Evolutionary conservation across 1,140 invertebrate species (phyloP).

Genomic region (Venustaconcha ellipsiformis): DNA sequence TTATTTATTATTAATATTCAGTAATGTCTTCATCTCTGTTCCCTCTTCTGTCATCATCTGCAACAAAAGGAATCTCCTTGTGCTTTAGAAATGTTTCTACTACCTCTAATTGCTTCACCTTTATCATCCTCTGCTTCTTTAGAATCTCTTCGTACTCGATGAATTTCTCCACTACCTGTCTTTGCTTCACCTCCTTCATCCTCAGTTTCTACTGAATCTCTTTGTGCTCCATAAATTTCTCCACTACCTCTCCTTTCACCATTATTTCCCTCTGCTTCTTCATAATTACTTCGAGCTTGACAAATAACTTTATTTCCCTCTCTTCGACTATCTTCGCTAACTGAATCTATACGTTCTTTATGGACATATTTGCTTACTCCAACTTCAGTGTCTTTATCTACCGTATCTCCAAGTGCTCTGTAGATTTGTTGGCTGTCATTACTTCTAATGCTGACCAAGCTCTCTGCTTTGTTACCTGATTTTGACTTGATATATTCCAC

Average conservation of each 20-base stretch:
- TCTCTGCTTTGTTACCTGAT: too few relatives aligned
- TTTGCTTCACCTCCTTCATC: too few relatives aligned
- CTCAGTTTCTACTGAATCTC: background rate
- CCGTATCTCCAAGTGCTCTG: too few relatives aligned
- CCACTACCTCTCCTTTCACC: too few relatives aligned
- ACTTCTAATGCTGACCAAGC: too few relatives aligned
- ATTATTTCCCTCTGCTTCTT: too few relatives aligned
- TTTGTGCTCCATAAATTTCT: too few relatives aligned
- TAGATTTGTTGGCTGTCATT: too few relatives aligned
- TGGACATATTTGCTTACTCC: background rate
- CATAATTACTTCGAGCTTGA: background rate
- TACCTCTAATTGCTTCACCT: background rate
- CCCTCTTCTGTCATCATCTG: conserved; percentile 20
- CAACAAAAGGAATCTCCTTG: conserved; percentile 13
- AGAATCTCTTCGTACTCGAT: too few relatives aligned
- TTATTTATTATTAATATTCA: conserved; percentile 31
- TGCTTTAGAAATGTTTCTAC: conserved; percentile 8
- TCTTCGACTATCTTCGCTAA: background rate
- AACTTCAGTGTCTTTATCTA: background rate
- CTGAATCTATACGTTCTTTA: background rate
- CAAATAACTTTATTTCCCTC: background rate
- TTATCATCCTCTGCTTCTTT: background rate
- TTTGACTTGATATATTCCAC: too few relatives aligned
- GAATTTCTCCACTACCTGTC: too few relatives aligned
- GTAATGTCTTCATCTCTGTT: conserved; percentile 39